Base-by-base conservation (phyloP, 2,888 invertebrate genomes). In the Odiellus spinosus region DNA sequence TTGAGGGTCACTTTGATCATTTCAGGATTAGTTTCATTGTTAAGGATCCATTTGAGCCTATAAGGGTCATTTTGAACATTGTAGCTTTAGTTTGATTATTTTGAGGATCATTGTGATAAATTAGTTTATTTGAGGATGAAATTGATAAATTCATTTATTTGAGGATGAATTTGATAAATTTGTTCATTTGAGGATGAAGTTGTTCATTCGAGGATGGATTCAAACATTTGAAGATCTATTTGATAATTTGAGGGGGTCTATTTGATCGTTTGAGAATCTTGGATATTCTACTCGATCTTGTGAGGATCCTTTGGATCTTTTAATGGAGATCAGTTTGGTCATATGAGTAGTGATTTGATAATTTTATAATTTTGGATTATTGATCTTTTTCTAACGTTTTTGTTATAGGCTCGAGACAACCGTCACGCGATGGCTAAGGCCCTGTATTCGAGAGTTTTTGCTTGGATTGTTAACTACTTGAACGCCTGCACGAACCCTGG, bases 381-480 rank as follows among this genome's bases (percentile, higher is more conserved):
- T n/a, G 12, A n/a, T 35, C 15, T 34, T n/a, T 12, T 46, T 6
- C n/a, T 45, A 14, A 10, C 17, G 5, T 17, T 45, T 39, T 47
- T 46, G 55, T 66, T 67, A 33, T 63, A 82, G 78, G 87, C 88
- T 1, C 74, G 78, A 38, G 88, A 90, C 67, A 88, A 88, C 65
- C 74, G 88, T 3, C 86, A 90, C 70, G 85, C 88, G 1, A 88
- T 88, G 88, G 82, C 88, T 0, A 86, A 87, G 61, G 87, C 87
- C 0, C 69, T 90, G 0, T 90, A 90, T 67, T 80, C 87, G 1
- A 73, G 86, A 51, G 83, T 85, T 3, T 90, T 90, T 69, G 84
- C 84, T 8, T 90, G 88, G 88, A 74, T 90, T 17, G 85, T 90
- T 14, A 80, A 82, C 47, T 86, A 87, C 69, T 88, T 90, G 48